These are phyloP conservation scores for Scytalopus superciliaris DNA, from an alignment of 2,113 vertebrate genomes.

Conservation along the genomic window DNA sequence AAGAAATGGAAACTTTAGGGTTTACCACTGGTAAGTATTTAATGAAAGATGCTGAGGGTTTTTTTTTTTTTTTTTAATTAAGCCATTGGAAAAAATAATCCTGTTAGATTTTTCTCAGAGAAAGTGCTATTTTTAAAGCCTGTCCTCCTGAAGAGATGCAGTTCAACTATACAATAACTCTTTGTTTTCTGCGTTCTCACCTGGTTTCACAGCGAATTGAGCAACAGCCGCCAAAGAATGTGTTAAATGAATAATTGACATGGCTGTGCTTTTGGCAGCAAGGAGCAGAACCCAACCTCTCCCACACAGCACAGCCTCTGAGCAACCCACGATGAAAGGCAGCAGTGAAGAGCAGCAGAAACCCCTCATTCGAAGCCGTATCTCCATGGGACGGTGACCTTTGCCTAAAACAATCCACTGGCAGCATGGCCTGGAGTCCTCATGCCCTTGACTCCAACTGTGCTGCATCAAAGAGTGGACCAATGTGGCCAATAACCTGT, in stretches of 20 bases:
- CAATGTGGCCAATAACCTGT: background rate
- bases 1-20: background rate
- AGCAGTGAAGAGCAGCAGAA: background rate
- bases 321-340: accelerated
- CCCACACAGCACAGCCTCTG: background rate
- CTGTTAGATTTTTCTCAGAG: background rate
- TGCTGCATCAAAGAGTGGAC: background rate
- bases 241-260: constrained; percentile 7
- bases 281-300: background rate
- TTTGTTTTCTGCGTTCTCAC: constrained; percentile 33
- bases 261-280: background rate
- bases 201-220: background rate
- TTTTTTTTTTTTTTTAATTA: background rate
- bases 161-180: background rate
- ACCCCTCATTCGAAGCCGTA: background rate
- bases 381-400: background rate
- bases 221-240: background rate
- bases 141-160: background rate
- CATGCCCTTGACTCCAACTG: background rate
- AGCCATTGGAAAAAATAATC: background rate
- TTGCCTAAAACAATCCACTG: accelerated
- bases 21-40: background rate
- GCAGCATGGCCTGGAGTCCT: background rate
- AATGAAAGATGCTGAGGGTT: background rate
- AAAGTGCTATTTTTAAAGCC: background rate